Conservation (phyloP, 2,113 vertebrate species). For the Carollia perspicillata region DNA sequence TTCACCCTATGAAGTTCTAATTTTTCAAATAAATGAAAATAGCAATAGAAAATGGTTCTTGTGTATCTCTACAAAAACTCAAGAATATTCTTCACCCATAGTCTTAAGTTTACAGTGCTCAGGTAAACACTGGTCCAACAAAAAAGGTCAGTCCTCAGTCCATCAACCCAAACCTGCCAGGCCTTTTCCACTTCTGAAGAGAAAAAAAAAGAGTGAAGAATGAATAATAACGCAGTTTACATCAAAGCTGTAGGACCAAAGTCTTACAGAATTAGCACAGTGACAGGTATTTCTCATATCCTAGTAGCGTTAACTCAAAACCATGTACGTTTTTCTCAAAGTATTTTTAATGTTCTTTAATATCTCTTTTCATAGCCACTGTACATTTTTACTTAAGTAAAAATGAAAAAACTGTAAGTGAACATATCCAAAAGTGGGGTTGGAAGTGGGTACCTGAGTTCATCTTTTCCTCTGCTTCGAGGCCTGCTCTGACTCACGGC, state of each 20-base stretch:
- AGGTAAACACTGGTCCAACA: not conserved
- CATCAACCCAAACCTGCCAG: not conserved
- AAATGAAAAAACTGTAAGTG: not conserved
- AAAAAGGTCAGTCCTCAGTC: not conserved
- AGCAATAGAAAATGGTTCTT: not conserved
- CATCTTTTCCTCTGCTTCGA: not conserved
- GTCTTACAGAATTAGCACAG: not conserved
- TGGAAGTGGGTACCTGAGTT: not conserved
- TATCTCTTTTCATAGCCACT: not conserved
- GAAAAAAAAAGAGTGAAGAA: not conserved
- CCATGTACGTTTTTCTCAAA: not conserved
- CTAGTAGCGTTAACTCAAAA: not conserved
- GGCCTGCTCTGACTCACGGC: not conserved
- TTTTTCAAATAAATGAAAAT: not conserved
- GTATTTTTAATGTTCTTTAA: not conserved
- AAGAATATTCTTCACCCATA: not conserved
- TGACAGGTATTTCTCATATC: not conserved
- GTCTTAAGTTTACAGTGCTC: not conserved
- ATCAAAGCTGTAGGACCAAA: not conserved
- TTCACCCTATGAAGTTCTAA: not conserved
- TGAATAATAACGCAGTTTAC: not conserved
- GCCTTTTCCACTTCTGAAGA: not conserved
- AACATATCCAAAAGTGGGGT: not conserved
- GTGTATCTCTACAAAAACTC: not conserved
- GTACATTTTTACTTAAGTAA: not conserved